Conservation (phyloP, 1,140 invertebrate genomes). For the Aphelinus atriplicis region DNA sequence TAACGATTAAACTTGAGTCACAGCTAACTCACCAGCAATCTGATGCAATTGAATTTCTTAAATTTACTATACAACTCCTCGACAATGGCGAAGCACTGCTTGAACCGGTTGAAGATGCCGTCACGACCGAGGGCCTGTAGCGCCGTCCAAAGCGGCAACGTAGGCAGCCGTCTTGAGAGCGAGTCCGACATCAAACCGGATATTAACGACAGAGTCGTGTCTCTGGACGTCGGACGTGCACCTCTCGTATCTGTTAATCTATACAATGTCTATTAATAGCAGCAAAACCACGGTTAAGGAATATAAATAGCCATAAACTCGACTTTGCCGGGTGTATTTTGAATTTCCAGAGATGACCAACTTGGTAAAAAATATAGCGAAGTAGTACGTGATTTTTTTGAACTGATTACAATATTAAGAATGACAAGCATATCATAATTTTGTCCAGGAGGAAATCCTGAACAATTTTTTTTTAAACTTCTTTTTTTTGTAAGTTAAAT, state of each 20-base stretch:
- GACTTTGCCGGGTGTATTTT: background rate
- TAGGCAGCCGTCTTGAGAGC: conserved; percentile 73
- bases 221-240: conserved; percentile 65
- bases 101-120: conserved; percentile 77
- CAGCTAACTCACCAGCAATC: conserved; percentile 74
- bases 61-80: conserved; percentile 78
- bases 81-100: conserved; percentile 79
- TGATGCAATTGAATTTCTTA: conserved; percentile 76
- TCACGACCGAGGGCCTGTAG: conserved; percentile 82
- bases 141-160: conserved; percentile 85
- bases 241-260: conserved; percentile 66
- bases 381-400: background rate
- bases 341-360: background rate
- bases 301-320: conserved; percentile 19
- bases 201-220: conserved; percentile 76
- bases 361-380: background rate
- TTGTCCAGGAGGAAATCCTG: too few relatives aligned
- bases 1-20: conserved; percentile 3
- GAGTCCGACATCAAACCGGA: conserved; percentile 75
- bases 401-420: too few relatives aligned
- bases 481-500: background rate
- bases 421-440: too few relatives aligned
- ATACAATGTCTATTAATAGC: conserved; percentile 66
- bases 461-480: too few relatives aligned
- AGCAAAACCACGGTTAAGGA: conserved; percentile 19